Percentiles rank a stretch among this genome's conserved stretches.
These are phyloP conservation scores for Philopotamus ludificatus DNA, from an alignment of 1,140 invertebrate species.

Conservation along the genomic window DNA sequence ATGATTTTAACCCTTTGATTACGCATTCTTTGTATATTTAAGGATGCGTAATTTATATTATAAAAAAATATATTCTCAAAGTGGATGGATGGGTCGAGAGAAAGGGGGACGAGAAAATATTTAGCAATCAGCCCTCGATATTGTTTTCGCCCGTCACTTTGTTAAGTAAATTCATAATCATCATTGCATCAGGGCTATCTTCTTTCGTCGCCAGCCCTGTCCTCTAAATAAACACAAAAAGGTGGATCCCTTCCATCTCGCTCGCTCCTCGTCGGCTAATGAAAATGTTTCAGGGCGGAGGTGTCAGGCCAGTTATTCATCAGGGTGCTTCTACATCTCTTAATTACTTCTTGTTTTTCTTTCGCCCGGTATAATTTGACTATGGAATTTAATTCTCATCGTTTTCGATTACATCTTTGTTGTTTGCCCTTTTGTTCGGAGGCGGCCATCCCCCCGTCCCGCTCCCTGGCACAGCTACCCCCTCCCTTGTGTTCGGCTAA, in stretches of 20 bases:
- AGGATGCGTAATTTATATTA: too few species aligned
- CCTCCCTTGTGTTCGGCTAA: slow-evolving; percentile 7
- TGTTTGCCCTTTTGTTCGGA: slow-evolving; percentile 33
- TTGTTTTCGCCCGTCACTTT: slow-evolving; percentile 34
- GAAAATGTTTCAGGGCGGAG: slow-evolving; percentile 34
- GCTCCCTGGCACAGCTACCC: too few species aligned
- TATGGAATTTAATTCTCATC: slow-evolving; percentile 43
- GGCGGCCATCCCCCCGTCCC: neutral
- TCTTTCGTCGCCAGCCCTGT: slow-evolving; percentile 17
- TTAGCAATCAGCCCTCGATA: too few species aligned
- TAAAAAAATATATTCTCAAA: too few species aligned
- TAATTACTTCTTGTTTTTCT: slow-evolving; percentile 43
- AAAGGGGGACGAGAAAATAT: too few species aligned
- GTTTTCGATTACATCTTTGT: slow-evolving; percentile 41
- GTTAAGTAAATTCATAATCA: slow-evolving; percentile 42
- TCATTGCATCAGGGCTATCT: slow-evolving; percentile 37
- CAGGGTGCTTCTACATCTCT: slow-evolving; percentile 31
- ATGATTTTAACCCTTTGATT: too few species aligned
- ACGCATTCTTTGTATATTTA: too few species aligned
- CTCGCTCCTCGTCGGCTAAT: slow-evolving; percentile 19
- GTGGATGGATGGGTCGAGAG: too few species aligned
- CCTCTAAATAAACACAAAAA: slow-evolving; percentile 32
- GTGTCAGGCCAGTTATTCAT: slow-evolving; percentile 34
- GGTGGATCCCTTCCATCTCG: slow-evolving; percentile 11
- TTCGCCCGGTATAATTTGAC: slow-evolving; percentile 40